Percentiles rank a stretch among this genome's conserved stretches.
phyloP scores from a whole-genome alignment of 2,113 vertebrate genomes.

The Eublepharis macularius region DNA sequence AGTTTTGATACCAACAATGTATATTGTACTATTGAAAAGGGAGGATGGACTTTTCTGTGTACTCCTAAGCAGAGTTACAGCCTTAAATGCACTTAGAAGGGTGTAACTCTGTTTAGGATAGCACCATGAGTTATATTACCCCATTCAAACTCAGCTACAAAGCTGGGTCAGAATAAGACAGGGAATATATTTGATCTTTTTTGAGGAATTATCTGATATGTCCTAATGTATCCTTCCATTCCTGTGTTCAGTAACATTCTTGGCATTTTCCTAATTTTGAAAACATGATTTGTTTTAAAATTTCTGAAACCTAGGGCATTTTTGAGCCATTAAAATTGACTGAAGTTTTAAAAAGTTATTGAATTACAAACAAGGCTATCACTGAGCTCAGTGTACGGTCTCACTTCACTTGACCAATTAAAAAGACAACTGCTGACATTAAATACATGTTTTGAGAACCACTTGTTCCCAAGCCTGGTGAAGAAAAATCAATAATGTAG shows the following conservation, averaged over 20 bases:
- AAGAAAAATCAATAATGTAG: constrained; percentile 11
- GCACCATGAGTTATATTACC: too few species aligned
- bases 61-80: too few species aligned
- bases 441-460: constrained; percentile 32
- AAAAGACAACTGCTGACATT: constrained; percentile 9
- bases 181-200: neutral
- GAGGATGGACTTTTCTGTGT: neutral
- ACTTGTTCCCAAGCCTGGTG: neutral
- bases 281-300: neutral
- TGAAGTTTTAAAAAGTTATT: constrained; percentile 5
- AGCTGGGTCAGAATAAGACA: neutral
- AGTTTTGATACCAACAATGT: neutral
- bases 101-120: too few species aligned
- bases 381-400: neutral
- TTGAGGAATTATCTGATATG: neutral
- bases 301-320: neutral
- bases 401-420: constrained; percentile 18
- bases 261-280: neutral
- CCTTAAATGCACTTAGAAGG: too few species aligned
- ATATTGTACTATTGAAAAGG: neutral
- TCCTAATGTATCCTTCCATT: too few species aligned
- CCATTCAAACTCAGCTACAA: neutral
- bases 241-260: neutral
- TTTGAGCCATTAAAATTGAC: neutral
- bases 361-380: constrained; percentile 1